Conservation (phyloP, 2,888 invertebrate species). For the Corythucha ciliata region DNA sequence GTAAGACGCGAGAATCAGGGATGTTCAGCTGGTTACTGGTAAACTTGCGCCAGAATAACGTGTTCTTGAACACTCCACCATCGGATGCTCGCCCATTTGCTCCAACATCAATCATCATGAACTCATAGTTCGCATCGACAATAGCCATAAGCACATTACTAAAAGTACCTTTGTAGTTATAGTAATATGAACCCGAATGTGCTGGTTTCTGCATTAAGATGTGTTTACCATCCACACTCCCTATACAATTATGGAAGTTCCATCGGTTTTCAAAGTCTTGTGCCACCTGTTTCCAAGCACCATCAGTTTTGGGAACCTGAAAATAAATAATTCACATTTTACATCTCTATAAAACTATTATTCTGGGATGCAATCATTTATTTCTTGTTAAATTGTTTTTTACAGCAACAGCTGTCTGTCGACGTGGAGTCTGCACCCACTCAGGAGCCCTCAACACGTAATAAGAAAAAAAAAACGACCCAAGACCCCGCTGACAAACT, state of each 20-base stretch:
- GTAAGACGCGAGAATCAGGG: conserved; percentile 7
- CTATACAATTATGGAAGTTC: conserved; percentile 37
- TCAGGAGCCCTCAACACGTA: too few relatives aligned
- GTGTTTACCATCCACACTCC: conserved; percentile 39
- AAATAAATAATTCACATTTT: conserved; percentile 1
- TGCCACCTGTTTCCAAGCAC: conserved; percentile 19
- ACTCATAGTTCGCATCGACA: conserved; percentile 37
- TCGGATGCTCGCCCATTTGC: conserved; percentile 9
- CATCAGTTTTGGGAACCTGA: conserved; percentile 23
- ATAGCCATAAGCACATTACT: conserved; percentile 37
- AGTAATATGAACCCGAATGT: conserved; percentile 35
- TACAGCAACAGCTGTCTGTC: conserved; percentile 5
- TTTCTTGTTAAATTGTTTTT: conserved; percentile 4
- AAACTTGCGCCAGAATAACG: conserved; percentile 2
- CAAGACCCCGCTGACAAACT: too few relatives aligned
- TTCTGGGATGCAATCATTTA: conserved; percentile 1
- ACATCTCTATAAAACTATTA: conserved; percentile 1
- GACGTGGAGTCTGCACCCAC: conserved; percentile 4
- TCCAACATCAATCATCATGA: conserved; percentile 18
- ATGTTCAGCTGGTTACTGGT: conserved; percentile 1
- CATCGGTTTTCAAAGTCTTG: conserved; percentile 29
- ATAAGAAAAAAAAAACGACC: too few relatives aligned
- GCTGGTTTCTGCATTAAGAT: conserved; percentile 36
- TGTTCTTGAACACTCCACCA: conserved; percentile 3
- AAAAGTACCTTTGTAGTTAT: conserved; percentile 38